Evolutionary conservation across 2,797 vertebrate species (phyloP), one percentile per base, ranked within the genome.

Genomic region (Enteromius afrohamiltoni): DNA sequence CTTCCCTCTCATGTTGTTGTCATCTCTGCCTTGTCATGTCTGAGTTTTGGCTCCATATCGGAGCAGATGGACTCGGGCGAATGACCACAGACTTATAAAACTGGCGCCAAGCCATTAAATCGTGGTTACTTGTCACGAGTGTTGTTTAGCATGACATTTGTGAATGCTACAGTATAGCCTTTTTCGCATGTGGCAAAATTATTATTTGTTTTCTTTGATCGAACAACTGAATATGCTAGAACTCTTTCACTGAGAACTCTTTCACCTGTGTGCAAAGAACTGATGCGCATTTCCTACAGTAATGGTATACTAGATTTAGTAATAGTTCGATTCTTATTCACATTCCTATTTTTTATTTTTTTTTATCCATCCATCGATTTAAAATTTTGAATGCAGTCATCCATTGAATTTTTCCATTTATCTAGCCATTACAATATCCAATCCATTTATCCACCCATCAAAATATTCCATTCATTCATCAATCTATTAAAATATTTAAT

Each of bases 31-130:
- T 53, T 75, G 80, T 75, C 80, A 82, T 51, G 71, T 67, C 45
- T 76, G 60, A 14, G 31, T 29, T 65, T 73, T 82, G 80, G 80
- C 47, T 82, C 10, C 23, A 26, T 21, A 76, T 67, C n/a, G 51
- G n/a, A 76, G 71, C 71, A 82, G 80, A 82, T 82, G 71, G 80
- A 64, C 71, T 26, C 51, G 0, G 70, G 55, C 55, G 37, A 82
- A 75, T 75, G 60, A 67, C 47, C 45, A 67, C 60, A 75, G 60
- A 47, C 58, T 53, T 75, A 19, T 65, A 13, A 82, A 76, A 21
- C 31, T 51, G 29, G 23, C 17, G 1, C 10, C 0, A 4, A 37
- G 34, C n/a, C n/a, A 76, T 67, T 82, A 5, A 10, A 67, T 65
- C 14, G 2, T 74, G 55, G n/a, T 64, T 75, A 37, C 45, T 75